Base-by-base conservation (phyloP, 2,888 invertebrate species). In the Oligia strigilis region DNA sequence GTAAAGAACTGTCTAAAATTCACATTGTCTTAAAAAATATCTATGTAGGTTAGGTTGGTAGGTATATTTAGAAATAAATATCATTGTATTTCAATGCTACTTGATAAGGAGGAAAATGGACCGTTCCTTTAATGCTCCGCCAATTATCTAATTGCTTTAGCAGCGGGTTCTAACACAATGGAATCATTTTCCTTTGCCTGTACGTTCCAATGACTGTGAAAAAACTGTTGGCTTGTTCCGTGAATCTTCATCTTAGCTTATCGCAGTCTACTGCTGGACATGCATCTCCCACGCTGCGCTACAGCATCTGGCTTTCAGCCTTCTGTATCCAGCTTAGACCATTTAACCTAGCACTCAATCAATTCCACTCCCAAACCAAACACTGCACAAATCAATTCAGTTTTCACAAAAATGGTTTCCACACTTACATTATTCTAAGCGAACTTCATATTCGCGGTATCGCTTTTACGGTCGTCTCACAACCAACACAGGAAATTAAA, bases 401-500 rank as follows among this genome's bases (percentile, higher is more conserved):
- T 1, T 0, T 62, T 46, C n/a, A 66, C 17, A 69, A 69, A 58
- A 65, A 1, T 36, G 17, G 19, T 43, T 49, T 72, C 8, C 14
- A 58, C 17, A 13, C 29, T 19, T 36, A 76, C 11, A 66, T 83
- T 75, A 83, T 83, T 80, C 55, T 36, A 84, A 67, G 64, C 73
- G 19, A n/a, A 55, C 71, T 67, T 64, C 58, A 14, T 67, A 73
- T 14, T 36, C 14, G 13, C 19, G 52, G 23, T 75, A 71, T 72
- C 52, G 66, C 40, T 66, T 71, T 75, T 49, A 55, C 66, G 78
- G 62, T 74, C 72, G 43, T 55, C 73, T 73, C 71, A 75, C 66
- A 70, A 75, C 84, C 82, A 71, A 85, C 55, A 55, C 84, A 78
- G 84, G 84, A 84, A 84, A 84, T 85, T 82, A 85, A 84, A 79